Evolutionary conservation across 2,888 invertebrate genomes (phyloP).

Genomic region (Dasypogon diadema): DNA sequence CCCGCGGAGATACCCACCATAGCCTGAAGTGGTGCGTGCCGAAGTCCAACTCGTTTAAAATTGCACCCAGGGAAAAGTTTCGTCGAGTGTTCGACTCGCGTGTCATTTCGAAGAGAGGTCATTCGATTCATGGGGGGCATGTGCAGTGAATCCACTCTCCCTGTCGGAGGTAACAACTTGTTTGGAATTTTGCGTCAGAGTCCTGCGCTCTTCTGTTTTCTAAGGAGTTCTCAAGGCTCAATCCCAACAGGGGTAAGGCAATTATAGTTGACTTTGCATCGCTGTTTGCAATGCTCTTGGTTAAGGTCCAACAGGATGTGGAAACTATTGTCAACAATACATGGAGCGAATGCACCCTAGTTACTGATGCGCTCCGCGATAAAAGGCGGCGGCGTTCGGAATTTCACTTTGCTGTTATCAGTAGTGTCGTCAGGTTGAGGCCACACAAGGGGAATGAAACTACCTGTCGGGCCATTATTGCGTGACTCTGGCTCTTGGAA

Average conservation of each 20-base stretch:
- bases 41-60: too few relatives aligned
- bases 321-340: slow-evolving; percentile 19
- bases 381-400: neutral
- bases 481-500: too few relatives aligned
- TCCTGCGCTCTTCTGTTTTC: neutral
- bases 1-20: too few relatives aligned
- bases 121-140: too few relatives aligned
- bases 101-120: too few relatives aligned
- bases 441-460: slow-evolving; percentile 22
- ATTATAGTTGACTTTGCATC: slow-evolving; percentile 5
- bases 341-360: neutral
- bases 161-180: neutral
- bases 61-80: too few relatives aligned
- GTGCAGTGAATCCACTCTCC: neutral
- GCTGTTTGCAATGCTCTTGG: neutral
- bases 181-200: neutral
- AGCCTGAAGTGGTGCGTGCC: too few relatives aligned
- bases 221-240: neutral
- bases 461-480: neutral
- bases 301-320: neutral
- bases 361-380: neutral
- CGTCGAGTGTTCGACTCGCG: neutral
- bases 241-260: neutral
- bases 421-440: neutral
- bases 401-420: slow-evolving; percentile 22